These are phyloP conservation scores for Austrolebias charrua DNA, from an alignment of 2,797 vertebrate genomes.

Conservation along the genomic window DNA sequence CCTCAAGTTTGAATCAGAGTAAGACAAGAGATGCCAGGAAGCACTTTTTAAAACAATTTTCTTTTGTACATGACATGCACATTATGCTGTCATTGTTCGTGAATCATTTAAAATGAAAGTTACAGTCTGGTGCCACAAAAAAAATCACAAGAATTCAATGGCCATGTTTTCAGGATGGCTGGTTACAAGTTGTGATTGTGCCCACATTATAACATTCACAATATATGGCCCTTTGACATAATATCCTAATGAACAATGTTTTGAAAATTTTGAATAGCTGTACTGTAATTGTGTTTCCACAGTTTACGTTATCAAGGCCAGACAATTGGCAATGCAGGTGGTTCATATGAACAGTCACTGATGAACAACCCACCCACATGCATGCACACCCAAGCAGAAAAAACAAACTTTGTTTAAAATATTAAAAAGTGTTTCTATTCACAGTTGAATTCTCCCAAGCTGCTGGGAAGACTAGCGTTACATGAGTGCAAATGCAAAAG, in stretches of 20 bases:
- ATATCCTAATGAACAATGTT: conserved; percentile 8
- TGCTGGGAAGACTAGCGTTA: conserved; percentile 46
- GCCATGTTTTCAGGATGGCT: conserved; percentile 44
- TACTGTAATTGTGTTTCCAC: conserved; percentile 1
- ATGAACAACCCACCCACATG: conserved; percentile 16
- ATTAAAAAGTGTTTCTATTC: conserved; percentile 52
- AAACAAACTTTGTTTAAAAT: conserved; percentile 19
- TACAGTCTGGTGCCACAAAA: conserved; percentile 44
- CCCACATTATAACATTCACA: conserved; percentile 37
- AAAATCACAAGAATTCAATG: conserved; percentile 37
- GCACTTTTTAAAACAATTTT: conserved; percentile 48
- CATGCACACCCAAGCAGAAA: background rate
- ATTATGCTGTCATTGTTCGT: conserved; percentile 52
- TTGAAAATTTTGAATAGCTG: conserved; percentile 2
- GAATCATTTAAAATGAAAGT: conserved; percentile 52
- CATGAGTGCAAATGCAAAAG: conserved; percentile 65
- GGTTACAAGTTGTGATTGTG: conserved; percentile 46
- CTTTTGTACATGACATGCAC: conserved; percentile 44
- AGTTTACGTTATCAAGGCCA: conserved; percentile 21
- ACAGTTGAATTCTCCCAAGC: conserved; percentile 55
- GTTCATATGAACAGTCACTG: conserved; percentile 27
- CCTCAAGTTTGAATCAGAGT: conserved; percentile 34
- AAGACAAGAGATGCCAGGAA: conserved; percentile 50
- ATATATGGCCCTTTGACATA: conserved; percentile 47
- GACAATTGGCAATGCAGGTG: conserved; percentile 4